Evolutionary conservation across 2,888 invertebrate genomes (phyloP).

Genomic region (Cryptosula pallasiana): DNA sequence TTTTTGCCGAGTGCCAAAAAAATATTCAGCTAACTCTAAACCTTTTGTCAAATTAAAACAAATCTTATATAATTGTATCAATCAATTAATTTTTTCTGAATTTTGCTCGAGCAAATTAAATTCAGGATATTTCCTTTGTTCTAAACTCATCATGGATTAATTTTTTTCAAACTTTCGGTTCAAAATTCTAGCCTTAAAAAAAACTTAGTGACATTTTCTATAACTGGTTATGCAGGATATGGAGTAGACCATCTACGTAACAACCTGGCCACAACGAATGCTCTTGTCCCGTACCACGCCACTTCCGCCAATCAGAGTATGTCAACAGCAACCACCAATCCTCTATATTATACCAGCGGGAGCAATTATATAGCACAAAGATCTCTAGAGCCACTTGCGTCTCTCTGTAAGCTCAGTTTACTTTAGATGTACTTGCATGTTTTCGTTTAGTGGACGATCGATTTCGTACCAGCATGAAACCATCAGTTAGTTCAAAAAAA

Average conservation of each 20-base stretch:
- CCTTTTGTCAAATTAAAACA: too few species aligned
- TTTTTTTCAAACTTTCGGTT: too few species aligned
- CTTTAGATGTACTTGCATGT: neutral
- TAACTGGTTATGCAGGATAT: neutral
- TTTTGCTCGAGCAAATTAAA: too few species aligned
- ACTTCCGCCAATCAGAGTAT: conserved; percentile 14
- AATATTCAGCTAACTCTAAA: too few species aligned
- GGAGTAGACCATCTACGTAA: neutral
- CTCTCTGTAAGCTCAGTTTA: neutral
- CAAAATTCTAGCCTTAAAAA: too few species aligned
- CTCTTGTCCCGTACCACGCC: neutral
- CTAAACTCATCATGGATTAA: too few species aligned
- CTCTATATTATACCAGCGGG: conserved; percentile 12
- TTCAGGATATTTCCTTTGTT: too few species aligned
- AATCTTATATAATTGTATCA: too few species aligned
- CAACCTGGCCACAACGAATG: neutral
- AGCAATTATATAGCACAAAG: conserved; percentile 20
- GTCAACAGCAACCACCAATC: neutral
- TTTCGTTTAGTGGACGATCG: neutral
- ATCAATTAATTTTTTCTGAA: too few species aligned
- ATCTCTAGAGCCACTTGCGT: conserved; percentile 5
- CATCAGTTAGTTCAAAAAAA: too few species aligned
- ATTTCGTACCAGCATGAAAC: neutral
- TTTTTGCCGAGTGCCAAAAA: too few species aligned
- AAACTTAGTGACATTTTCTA: too few species aligned